Evolutionary conservation across 2,888 invertebrate genomes (phyloP), one percentile per base, ranked within the genome.

Genomic region (Drosophila nigritarsus): DNA sequence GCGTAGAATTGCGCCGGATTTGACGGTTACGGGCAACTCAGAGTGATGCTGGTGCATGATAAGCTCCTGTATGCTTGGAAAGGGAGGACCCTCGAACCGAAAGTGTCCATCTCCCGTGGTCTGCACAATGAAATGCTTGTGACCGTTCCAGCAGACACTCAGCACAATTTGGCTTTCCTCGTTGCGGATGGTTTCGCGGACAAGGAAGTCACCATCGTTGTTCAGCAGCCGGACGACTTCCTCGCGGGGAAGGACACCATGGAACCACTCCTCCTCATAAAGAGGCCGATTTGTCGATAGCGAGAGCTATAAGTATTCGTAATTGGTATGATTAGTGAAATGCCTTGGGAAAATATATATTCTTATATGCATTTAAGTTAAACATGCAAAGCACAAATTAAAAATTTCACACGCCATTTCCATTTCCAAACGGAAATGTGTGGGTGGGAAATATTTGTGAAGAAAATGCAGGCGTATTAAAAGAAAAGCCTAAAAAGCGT

Each of bases 71-170:
- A 99, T 98, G 42, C 98, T 98, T 6, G 98, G 97, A 93, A 98
- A 99, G 6, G 98, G 96, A 7, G 97, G 97, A 2, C 98, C 99
- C 93, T 99, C 99, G 93, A 99, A 98, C 85, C 98, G 95, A 93
- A 96, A 99, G 92, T 97, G 97, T 27, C 97, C 98, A 94, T 98
- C 98, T 8, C 96, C 95, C 3, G 98, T 97, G 20, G 97, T 98
- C 94, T 99, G 99, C 70, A 99, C 98, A 84, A 99, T 99, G 92
- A 99, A 99, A 94, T 99, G 99, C 92, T 98, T 98, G 90, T 98
- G 98, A 27, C 98, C 98, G 70, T 97, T 97, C 98, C 99, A 99
- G 92, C 97, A 97, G 1, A 98, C 98, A 18, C 98, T 98, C 51
- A 99, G 94, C 69, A 99, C 99, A 54, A 98, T 96, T 94, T 98